Evolutionary conservation across 1,140 invertebrate genomes (phyloP).

Genomic region (Drosophila lini): DNA sequence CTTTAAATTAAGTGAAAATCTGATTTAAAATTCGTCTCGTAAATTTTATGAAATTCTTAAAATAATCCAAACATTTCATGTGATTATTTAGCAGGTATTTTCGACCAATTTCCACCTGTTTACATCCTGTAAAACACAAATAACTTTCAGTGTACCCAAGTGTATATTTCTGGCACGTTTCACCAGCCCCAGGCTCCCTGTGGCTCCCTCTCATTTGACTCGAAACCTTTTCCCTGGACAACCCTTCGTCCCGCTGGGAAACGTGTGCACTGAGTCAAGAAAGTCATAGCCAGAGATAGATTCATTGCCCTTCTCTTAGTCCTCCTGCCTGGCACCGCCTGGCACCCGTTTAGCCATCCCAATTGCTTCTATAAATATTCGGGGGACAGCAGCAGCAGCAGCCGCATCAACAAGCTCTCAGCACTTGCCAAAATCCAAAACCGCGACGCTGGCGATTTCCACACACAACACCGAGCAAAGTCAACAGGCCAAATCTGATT

Average conservation of each 20-base stretch:
- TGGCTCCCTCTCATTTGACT: slow-evolving; percentile 11
- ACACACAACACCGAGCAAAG: slow-evolving; percentile 25
- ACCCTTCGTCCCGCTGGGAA: slow-evolving; percentile 18
- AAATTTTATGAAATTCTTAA: no score
- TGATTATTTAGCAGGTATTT: no score
- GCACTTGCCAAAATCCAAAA: slow-evolving; percentile 55
- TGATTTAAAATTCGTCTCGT: no score
- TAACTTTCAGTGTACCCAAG: slow-evolving; percentile 1
- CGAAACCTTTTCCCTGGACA: slow-evolving; percentile 5
- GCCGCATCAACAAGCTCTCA: slow-evolving; percentile 31
- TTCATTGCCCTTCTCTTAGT: slow-evolving; percentile 15
- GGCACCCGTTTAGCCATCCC: slow-evolving; percentile 19
- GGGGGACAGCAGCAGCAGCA: not conserved
- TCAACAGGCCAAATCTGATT: slow-evolving; percentile 70
- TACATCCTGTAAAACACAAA: not conserved
- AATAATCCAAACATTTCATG: no score
- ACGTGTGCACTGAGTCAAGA: slow-evolving; percentile 35
- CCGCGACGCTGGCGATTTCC: slow-evolving; percentile 34
- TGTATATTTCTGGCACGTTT: slow-evolving; percentile 38
- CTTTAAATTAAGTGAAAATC: not conserved
- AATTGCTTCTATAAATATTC: slow-evolving; percentile 53
- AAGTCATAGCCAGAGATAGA: slow-evolving; percentile 5
- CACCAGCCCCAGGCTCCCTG: not conserved
- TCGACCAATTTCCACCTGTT: not conserved
- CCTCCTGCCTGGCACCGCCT: slow-evolving; percentile 21